These are phyloP conservation scores for Volucella bombylans DNA, from an alignment of 2,888 invertebrate species.

Conservation along the genomic window DNA sequence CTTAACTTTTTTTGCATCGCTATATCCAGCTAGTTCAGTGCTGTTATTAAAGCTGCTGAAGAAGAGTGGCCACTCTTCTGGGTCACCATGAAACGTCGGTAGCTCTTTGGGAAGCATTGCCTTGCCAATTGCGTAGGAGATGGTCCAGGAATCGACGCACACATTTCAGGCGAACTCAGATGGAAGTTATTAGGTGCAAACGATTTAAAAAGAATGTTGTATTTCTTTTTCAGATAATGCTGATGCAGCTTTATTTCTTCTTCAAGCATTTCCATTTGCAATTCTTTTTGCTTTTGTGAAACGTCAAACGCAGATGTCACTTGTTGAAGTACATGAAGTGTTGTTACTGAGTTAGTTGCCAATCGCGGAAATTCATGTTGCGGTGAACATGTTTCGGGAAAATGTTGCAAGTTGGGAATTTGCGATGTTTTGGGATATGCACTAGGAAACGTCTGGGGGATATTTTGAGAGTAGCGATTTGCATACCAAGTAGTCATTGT, in stretches of 20 bases:
- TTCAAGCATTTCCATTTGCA: constrained; percentile 51
- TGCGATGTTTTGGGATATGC: neutral
- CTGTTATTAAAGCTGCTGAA: constrained; percentile 34
- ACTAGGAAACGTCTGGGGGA: neutral
- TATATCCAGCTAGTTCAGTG: neutral
- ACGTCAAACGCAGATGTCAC: constrained; percentile 19
- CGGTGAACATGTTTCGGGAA: neutral
- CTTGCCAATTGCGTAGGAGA: constrained; percentile 12
- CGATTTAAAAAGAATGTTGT: constrained; percentile 20
- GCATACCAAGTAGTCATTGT: constrained; percentile 12
- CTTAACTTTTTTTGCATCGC: constrained; percentile 44
- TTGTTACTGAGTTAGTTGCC: constrained; percentile 13
- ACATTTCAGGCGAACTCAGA: neutral
- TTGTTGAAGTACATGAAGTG: neutral
- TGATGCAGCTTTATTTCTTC: constrained; percentile 54
- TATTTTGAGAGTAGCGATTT: neutral
- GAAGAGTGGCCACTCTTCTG: neutral
- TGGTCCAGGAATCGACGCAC: neutral
- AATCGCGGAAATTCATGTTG: neutral
- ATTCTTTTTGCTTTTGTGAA: constrained; percentile 8
- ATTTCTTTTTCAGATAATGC: constrained; percentile 32
- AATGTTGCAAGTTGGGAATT: neutral
- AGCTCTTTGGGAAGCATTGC: constrained; percentile 33
- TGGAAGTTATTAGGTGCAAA: too few relatives aligned
- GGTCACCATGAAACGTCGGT: neutral